Evolutionary conservation across 2,888 invertebrate species (phyloP).

Genomic region (Teinopalpus imperialis): DNA sequence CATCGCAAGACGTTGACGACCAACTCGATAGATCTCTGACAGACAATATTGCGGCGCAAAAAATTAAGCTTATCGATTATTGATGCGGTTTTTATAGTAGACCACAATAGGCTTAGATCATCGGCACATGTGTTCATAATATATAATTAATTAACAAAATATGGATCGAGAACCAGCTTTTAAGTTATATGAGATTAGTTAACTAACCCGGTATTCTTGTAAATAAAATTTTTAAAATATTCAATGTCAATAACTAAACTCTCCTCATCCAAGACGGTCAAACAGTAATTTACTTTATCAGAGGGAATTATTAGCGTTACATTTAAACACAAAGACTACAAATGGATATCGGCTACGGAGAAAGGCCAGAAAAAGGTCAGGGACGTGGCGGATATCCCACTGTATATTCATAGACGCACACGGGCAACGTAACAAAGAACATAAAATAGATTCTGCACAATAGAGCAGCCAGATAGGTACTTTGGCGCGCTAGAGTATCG

Average conservation of each 20-base stretch:
- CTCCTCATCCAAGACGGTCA: no score
- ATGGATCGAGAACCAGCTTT: no score
- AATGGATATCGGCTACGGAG: constrained; percentile 56
- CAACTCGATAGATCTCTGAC: constrained; percentile 30
- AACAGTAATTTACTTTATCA: no score
- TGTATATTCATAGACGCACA: constrained; percentile 71
- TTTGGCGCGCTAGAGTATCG: constrained; percentile 26
- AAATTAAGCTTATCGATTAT: constrained; percentile 11
- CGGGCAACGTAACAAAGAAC: constrained; percentile 61
- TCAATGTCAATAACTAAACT: no score
- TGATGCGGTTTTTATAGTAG: constrained; percentile 15
- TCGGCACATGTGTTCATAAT: background rate
- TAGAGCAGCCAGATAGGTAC: constrained; percentile 25
- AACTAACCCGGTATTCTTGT: no score
- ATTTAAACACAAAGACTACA: constrained; percentile 12
- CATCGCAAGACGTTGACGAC: constrained; percentile 31
- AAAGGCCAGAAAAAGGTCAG: constrained; percentile 73
- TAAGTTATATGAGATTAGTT: no score
- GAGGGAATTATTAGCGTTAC: background rate
- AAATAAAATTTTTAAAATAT: no score
- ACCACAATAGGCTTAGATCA: constrained; percentile 4
- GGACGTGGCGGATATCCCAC: constrained; percentile 52
- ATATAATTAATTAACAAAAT: no score
- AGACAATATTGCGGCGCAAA: constrained; percentile 25
- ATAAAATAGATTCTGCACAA: constrained; percentile 51